Evolutionary conservation across 2,888 invertebrate species (phyloP).

Genomic region (Zeuzera pyrina): DNA sequence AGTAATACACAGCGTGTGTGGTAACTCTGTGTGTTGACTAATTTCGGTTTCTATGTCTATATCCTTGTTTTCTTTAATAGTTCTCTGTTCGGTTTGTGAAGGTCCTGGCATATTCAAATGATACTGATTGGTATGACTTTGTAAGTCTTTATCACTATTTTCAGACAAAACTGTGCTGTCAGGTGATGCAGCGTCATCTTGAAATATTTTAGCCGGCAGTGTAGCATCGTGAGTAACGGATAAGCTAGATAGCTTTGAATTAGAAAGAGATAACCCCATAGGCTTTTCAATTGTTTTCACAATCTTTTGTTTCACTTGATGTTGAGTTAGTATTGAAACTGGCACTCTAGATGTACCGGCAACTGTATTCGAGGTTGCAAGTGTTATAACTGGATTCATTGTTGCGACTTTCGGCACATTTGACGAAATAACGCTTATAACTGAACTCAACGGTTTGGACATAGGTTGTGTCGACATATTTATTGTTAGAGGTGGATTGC

Average conservation of each 20-base stretch:
- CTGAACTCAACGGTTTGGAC: slow-evolving; percentile 57
- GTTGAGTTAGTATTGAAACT: slow-evolving; percentile 57
- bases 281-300: slow-evolving; percentile 67
- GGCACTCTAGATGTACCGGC: slow-evolving; percentile 47
- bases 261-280: slow-evolving; percentile 63
- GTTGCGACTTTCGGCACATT: slow-evolving; percentile 49
- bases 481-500: slow-evolving; percentile 44
- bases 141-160: slow-evolving; percentile 27
- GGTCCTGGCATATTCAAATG: slow-evolving; percentile 30
- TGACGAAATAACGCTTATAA: slow-evolving; percentile 65
- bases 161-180: slow-evolving; percentile 59
- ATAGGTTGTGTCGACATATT: slow-evolving; percentile 48
- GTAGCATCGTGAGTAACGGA: slow-evolving; percentile 73
- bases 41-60: slow-evolving; percentile 67
- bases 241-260: slow-evolving; percentile 70
- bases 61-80: slow-evolving; percentile 44
- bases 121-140: slow-evolving; percentile 28
- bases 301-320: slow-evolving; percentile 66
- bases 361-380: slow-evolving; percentile 43
- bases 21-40: slow-evolving; percentile 64
- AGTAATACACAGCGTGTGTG: slow-evolving; percentile 48
- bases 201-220: slow-evolving; percentile 78
- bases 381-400: slow-evolving; percentile 51
- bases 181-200: slow-evolving; percentile 77
- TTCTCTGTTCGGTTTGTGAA: slow-evolving; percentile 32